Base-by-base conservation (phyloP, 2,888 invertebrate species). In the Tuta absoluta region DNA sequence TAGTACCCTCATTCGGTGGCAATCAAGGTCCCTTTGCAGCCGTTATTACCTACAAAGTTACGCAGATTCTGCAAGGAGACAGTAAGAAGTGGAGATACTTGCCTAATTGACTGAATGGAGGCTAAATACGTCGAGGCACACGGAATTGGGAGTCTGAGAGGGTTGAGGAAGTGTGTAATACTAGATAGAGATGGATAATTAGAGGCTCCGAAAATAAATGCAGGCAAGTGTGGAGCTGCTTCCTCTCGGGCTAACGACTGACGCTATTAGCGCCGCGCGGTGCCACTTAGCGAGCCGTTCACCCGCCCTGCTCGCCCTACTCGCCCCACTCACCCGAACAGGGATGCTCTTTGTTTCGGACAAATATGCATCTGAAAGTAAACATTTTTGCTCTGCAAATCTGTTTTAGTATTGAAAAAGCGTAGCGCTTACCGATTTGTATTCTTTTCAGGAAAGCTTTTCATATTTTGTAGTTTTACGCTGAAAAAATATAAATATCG, bases 171-270 rank as follows among this genome's bases (percentile, higher is more conserved):
- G 60, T 45, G 64, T 58, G 64, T 56, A 57, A 63, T 65, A 59
- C 38, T 51, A 51, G 59, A 59, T 37, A 48, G 61, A 62, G 63
- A 23, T 57, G 53, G 53, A 64, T 62, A 66, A 66, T 64, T 64
- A 66, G 66, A 64, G 64, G 64, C 56, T 63, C 63, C 65, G 51
- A 33, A 63, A 66, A 63, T 66, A 63, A 66, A 63, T 66, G 66
- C n/a, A 49, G 66, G 62, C 63, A 23, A 56, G 59, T 51, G 63
- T 37, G 61, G 45, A 12, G 63, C 53, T 41, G 59, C 17, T 57
- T 58, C 63, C 59, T 38, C 28, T 33, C 53, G 12, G 45, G 24
- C 65, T 65, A 65, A 65, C 65, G 65, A 65, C 51, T 12, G 38
- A 21, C 53, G 48, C 62, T 58, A 65, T 65, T 65, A 65, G 24